Evolutionary conservation across 2,797 vertebrate genomes (phyloP).

Genomic region (Oreonectes daqikongensis): DNA sequence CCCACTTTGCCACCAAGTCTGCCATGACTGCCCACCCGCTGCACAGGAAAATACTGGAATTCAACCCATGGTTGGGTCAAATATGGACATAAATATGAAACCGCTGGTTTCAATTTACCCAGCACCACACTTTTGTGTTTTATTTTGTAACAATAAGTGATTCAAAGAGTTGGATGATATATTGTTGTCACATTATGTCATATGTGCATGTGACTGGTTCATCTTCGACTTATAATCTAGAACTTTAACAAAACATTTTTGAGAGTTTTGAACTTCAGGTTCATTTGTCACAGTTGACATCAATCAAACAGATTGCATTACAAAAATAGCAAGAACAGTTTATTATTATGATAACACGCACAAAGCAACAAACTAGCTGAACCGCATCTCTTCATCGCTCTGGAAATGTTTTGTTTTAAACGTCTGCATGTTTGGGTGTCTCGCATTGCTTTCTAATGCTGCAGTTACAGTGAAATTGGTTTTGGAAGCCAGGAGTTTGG

Average conservation of each 20-base stretch:
- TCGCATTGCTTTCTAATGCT: background rate
- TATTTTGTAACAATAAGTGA: too few species aligned
- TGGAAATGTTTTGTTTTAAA: slow-evolving; percentile 16
- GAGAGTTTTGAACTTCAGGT: background rate
- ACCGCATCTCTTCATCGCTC: background rate
- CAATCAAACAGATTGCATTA: too few species aligned
- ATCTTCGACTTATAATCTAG: too few species aligned
- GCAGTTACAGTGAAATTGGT: background rate
- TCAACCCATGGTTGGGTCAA: too few species aligned
- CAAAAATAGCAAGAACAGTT: background rate
- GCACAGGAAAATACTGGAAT: background rate
- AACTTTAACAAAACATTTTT: too few species aligned
- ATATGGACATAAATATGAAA: too few species aligned
- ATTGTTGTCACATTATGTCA: too few species aligned
- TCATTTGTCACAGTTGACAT: too few species aligned
- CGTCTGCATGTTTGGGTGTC: slow-evolving; percentile 6
- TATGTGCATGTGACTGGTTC: too few species aligned
- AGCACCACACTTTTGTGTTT: too few species aligned
- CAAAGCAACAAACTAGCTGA: background rate
- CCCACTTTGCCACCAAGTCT: background rate
- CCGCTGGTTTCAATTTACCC: too few species aligned
- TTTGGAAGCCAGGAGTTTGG: background rate
- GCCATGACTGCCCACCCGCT: slow-evolving; percentile 16
- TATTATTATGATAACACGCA: background rate
- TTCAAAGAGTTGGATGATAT: too few species aligned